Percentiles rank a stretch among this genome's conserved stretches.
These are phyloP conservation scores for Rhabditoides inermis DNA, from an alignment of 2,888 invertebrate genomes.

Conservation along the genomic window DNA sequence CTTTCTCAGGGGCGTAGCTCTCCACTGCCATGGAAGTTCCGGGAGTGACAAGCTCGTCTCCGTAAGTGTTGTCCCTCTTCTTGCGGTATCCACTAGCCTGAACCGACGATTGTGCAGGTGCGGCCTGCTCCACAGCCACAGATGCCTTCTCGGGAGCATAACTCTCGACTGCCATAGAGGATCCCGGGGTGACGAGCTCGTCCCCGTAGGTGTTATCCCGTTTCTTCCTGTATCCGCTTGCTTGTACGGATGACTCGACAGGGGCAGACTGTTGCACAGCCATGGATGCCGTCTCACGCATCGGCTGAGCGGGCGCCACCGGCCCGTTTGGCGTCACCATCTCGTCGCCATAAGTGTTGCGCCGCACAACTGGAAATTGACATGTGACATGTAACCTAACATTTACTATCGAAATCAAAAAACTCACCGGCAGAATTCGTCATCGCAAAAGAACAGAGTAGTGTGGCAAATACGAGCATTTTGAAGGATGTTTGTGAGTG, in stretches of 20 bases:
- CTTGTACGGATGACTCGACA: too few species aligned
- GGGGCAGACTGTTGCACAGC: not conserved
- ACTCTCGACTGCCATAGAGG: too few species aligned
- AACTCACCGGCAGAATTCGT: too few species aligned
- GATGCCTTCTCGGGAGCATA: not conserved
- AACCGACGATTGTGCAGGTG: not conserved
- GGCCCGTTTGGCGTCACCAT: too few species aligned
- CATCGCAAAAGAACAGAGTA: too few species aligned
- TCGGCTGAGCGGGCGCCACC: constrained; percentile 11
- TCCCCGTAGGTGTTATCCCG: constrained; percentile 27
- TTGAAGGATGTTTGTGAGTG: too few species aligned
- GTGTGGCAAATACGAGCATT: too few species aligned
- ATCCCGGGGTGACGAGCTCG: constrained; percentile 24
- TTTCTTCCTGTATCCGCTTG: constrained; percentile 24
- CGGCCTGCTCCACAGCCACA: not conserved
- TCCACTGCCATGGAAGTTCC: not conserved
- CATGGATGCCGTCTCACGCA: not conserved
- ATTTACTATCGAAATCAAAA: too few species aligned
- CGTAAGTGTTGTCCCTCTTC: constrained; percentile 7
- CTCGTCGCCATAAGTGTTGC: too few species aligned
- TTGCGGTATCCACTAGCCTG: too few species aligned
- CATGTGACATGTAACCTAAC: too few species aligned
- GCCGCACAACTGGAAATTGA: too few species aligned
- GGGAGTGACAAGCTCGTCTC: constrained; percentile 8
- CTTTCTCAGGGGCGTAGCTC: not conserved